Base-by-base conservation (phyloP, 2,888 invertebrate species). In the Andrena fulva region DNA sequence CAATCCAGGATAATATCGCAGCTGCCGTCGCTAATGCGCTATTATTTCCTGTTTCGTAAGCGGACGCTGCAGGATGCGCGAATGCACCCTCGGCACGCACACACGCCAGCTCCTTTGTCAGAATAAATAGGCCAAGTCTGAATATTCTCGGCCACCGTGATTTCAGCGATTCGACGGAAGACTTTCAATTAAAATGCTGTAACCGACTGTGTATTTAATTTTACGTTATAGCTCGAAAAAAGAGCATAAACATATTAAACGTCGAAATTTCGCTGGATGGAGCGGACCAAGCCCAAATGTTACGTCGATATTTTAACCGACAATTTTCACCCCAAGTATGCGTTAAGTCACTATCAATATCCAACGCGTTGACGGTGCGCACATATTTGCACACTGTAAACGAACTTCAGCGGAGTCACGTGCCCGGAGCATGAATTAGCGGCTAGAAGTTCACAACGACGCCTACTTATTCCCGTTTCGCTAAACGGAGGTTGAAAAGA, bases 1-100 rank as follows among this genome's bases (percentile, higher is more conserved):
- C 91, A 91, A 92, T 92, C 86, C 88, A 79, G 89, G 90, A 89
- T 89, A 89, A 86, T 85, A 85, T 88, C 82, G 91, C 92, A 92
- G 93, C 92, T 92, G 93, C 89, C 89, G 88, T 86, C 86, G 88
- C 90, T 91, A 92, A 92, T 91, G 86, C 86, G 84, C 89, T 87
- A 91, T 91, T 91, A 91, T 92, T 91, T 90, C 88, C 90, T 87
- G 85, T 90, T 90, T 88, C 87, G 85, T 88, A 84, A 84, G 86
- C 86, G 87, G 48, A 75, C 73, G 60, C 60, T 33, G 27, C 54
- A 42, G 70, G 60, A 77, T 72, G 68, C 48, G 64, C 63, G 63
- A 74, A 62, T 82, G 78, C 79, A 79, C 73, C 69, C 63, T 76
- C 69, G 62, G 67, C 29, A 20, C 54, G 50, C 74, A 67, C 70